Percentiles rank a stretch among this genome's conserved stretches.
phyloP scores from a whole-genome alignment of 2,888 invertebrate species.

The Oxyscelio sp. region DNA sequence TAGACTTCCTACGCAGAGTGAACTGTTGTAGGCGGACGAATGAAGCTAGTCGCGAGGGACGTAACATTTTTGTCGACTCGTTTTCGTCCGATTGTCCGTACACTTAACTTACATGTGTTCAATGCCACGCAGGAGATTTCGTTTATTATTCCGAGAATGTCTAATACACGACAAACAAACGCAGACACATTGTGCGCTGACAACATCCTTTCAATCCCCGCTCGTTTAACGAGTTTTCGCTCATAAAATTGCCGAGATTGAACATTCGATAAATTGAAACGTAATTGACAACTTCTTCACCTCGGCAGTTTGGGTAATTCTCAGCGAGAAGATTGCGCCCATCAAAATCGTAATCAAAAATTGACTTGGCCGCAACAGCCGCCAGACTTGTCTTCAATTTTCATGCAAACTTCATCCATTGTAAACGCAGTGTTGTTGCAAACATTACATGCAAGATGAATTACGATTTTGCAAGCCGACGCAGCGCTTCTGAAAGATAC shows the following conservation, averaged over 20 bases:
- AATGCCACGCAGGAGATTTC: conserved; percentile 20
- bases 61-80: conserved; percentile 75
- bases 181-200: background rate
- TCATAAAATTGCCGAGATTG: background rate
- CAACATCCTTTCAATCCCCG: background rate
- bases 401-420: conserved; percentile 64
- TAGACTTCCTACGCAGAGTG: conserved; percentile 63
- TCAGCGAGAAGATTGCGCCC: conserved; percentile 5
- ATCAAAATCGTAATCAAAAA: conserved; percentile 25
- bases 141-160: conserved; percentile 22
- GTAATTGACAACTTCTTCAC: too few species aligned
- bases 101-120: conserved; percentile 39
- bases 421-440: conserved; percentile 53
- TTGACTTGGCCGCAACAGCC: conserved; percentile 31
- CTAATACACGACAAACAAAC: background rate
- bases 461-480: conserved; percentile 57
- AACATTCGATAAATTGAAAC: background rate
- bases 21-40: conserved; percentile 66
- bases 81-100: conserved; percentile 67
- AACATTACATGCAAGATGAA: conserved; percentile 57
- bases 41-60: conserved; percentile 57
- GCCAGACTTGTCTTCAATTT: conserved; percentile 45
- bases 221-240: background rate
- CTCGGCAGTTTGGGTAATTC: too few species aligned
- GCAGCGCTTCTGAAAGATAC: conserved; percentile 45